phyloP scores from a whole-genome alignment of 1,140 invertebrate genomes.

The Drosophila melanica region DNA sequence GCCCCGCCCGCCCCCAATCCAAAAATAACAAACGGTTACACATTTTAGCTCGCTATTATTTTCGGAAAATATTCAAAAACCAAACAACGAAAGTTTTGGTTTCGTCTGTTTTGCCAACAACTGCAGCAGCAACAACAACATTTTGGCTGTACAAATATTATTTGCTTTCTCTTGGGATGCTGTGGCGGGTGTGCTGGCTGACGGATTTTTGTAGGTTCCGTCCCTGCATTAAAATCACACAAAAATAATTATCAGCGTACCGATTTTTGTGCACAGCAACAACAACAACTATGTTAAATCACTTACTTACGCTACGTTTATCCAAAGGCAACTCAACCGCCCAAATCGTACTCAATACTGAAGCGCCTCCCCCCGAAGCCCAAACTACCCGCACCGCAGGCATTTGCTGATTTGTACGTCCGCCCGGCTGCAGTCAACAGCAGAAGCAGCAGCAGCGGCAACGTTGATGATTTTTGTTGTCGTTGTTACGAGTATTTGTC shows the following conservation, averaged over 20 bases:
- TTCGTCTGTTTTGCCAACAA: slow-evolving; percentile 33
- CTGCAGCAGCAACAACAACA: slow-evolving; percentile 22
- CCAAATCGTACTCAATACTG: slow-evolving; percentile 1
- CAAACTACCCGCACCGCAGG: slow-evolving; percentile 19
- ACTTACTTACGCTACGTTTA: slow-evolving; percentile 68
- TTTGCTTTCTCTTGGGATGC: slow-evolving; percentile 30
- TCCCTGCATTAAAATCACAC: slow-evolving; percentile 49
- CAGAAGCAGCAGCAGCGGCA: slow-evolving; percentile 17
- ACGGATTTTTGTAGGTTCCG: not conserved
- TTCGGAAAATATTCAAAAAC: slow-evolving; percentile 62
- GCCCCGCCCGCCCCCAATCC: not conserved
- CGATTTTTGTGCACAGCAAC: slow-evolving; percentile 50
- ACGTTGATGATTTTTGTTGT: slow-evolving; percentile 43
- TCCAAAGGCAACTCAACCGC: slow-evolving; percentile 14
- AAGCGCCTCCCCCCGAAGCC: not conserved
- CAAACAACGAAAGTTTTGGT: slow-evolving; percentile 47
- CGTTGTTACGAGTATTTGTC: slow-evolving; percentile 48
- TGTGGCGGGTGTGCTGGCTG: not conserved
- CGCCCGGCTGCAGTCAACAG: slow-evolving; percentile 44
- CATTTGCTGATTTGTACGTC: slow-evolving; percentile 61
- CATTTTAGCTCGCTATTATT: slow-evolving; percentile 74
- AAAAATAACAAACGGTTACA: slow-evolving; percentile 71
- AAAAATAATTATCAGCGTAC: slow-evolving; percentile 73
- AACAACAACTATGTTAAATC: slow-evolving; percentile 48
- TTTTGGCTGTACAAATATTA: slow-evolving; percentile 53